Base-by-base conservation (phyloP, 2,888 invertebrate species). In the Microplitis manilae region DNA sequence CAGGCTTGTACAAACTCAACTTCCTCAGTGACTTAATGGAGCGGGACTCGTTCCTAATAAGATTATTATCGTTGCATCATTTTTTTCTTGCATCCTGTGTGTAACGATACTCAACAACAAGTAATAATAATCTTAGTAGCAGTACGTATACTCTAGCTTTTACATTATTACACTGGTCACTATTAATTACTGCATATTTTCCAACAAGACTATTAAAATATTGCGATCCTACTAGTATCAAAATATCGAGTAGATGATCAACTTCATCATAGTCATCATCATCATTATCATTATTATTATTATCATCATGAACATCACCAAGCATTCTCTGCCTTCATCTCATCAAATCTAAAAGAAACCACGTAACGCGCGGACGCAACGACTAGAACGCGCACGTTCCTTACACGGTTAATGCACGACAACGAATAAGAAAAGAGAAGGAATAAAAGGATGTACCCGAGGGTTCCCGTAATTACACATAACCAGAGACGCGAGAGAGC, bases 391-490 rank as follows among this genome's bases (percentile, higher is more conserved):
- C 64, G 64, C 75, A 40, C 69, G 76, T 65, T 65, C 67, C 67
- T 67, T 50, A 30, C 73, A 67, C 73, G 67, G 59, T 73, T 50
- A 68, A 75, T 75, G 68, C 68, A 75, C 68, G 74, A 75, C 68
- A 59, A 68, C 60, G 50, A 75, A 64, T 13, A 17, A 68, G 40
- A 38, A 39, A 67, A 59, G 64, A 65, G 41, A 8, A 68, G 68
- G 72, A 76, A 30, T 17, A 64, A 76, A 64, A 79, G 73, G 78
- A 76, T 73, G 65, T 61, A 59, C 73, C 50, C 59, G 76, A 76
- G 77, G 62, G 67, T 61, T 74, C 72, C 72, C 76, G 71, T 77
- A 77, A 78, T 78, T 77, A 77, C 69, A 70, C 50, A 50, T 50
- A 50, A 50, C 77, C 50, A 69, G 71, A 77, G 65, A 68, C 76